Percentiles rank a stretch among this genome's conserved stretches.
These are phyloP conservation scores for Pediacus dermestoides DNA, from an alignment of 2,888 invertebrate genomes.

Conservation along the genomic window DNA sequence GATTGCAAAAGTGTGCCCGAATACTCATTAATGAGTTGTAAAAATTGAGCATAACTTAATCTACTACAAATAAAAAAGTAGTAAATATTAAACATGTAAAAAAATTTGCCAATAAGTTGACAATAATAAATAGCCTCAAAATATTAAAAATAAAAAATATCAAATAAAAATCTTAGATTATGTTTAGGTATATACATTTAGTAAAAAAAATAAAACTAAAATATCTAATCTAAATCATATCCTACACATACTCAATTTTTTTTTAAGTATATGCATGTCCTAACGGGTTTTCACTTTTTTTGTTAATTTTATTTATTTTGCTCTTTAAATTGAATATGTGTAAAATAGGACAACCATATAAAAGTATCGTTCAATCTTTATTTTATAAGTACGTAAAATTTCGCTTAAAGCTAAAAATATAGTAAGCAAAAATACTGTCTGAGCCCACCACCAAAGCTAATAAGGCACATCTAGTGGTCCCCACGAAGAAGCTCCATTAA, in stretches of 20 bases:
- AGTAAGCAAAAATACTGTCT: constrained; percentile 44
- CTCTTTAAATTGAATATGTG: too few species aligned
- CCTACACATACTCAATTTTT: constrained; percentile 6
- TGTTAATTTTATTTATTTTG: too few species aligned
- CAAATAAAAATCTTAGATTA: constrained; percentile 1
- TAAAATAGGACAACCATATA: neutral
- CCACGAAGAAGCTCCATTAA: constrained; percentile 93
- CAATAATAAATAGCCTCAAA: constrained; percentile 26
- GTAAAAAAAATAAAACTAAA: constrained; percentile 11
- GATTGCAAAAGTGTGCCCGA: too few species aligned
- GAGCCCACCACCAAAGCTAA: constrained; percentile 49
- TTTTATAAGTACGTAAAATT: constrained; percentile 45
- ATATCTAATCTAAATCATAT: constrained; percentile 9
- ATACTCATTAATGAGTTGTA: too few species aligned
- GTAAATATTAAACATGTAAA: constrained; percentile 3
- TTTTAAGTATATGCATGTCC: neutral
- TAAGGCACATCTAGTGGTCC: constrained; percentile 66
- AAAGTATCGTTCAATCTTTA: constrained; percentile 2
- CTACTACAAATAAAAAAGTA: neutral
- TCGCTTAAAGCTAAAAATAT: constrained; percentile 44
- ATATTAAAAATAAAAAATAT: constrained; percentile 15
- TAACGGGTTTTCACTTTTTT: too few species aligned
- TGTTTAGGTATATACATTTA: constrained; percentile 11
- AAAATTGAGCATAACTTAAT: neutral
- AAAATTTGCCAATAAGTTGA: constrained; percentile 23